phyloP scores from a whole-genome alignment of 2,113 vertebrate genomes.

The Gallinago media region DNA sequence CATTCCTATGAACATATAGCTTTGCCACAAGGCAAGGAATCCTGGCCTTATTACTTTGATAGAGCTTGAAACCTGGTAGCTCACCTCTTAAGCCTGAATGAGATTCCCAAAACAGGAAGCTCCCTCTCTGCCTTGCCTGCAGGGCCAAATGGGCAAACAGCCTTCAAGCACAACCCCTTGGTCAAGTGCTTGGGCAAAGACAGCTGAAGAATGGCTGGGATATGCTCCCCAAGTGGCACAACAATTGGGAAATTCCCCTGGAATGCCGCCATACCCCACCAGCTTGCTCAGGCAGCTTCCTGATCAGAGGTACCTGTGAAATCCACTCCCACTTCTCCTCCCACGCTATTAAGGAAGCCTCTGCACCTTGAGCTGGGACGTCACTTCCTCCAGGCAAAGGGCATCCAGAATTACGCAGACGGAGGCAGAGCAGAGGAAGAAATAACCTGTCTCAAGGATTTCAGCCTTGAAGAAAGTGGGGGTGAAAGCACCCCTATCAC shows the following conservation, averaged over 20 bases:
- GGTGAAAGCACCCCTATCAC: not conserved
- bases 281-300: conserved; percentile 40
- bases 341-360: not conserved
- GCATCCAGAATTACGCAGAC: not conserved
- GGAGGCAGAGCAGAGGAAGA: not conserved
- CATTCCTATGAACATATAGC: not conserved
- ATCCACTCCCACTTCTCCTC: conserved; percentile 47
- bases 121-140: not conserved
- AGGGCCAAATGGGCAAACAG: not conserved
- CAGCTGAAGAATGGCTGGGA: not conserved
- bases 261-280: conserved; percentile 45
- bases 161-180: not conserved
- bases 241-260: conserved; percentile 28
- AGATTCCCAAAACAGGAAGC: not conserved
- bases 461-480: not conserved
- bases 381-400: conserved; percentile 41
- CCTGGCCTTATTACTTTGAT: not conserved
- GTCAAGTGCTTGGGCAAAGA: not conserved
- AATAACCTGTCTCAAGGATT: not conserved
- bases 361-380: conserved; percentile 3
- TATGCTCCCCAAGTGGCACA: not conserved
- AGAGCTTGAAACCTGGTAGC: not conserved
- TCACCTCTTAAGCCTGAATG: not conserved
- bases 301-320: conserved; percentile 39
- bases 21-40: not conserved